Conservation (phyloP, 2,113 vertebrate species). For the Rattus rattus region DNA sequence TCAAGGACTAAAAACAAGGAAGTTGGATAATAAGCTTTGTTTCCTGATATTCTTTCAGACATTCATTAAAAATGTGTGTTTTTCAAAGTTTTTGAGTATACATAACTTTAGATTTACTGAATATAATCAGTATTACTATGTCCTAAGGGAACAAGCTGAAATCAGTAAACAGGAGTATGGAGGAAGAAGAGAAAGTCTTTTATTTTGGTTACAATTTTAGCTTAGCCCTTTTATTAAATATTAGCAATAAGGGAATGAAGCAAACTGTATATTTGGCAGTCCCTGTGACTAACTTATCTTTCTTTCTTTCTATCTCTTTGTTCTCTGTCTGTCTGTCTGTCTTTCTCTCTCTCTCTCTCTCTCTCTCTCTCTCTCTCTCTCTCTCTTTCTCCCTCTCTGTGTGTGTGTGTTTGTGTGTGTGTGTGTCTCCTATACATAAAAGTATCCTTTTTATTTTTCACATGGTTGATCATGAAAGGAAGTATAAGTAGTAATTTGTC, state of each 20-base stretch:
- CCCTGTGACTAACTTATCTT: neutral
- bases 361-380: neutral
- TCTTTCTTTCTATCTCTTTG: neutral
- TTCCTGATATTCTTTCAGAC: neutral
- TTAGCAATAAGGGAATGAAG: neutral
- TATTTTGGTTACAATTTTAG: neutral
- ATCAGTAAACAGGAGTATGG: neutral
- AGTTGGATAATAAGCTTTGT: neutral
- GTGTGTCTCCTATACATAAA: neutral
- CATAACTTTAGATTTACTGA: neutral
- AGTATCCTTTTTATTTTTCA: neutral
- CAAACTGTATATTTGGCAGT: neutral
- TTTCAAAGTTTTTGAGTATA: neutral
- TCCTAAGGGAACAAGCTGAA: neutral
- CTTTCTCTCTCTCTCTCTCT: neutral
- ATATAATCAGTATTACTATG: neutral
- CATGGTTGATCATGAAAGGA: neutral
- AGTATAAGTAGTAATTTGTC: neutral
- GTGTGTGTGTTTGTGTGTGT: neutral
- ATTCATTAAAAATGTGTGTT: neutral
- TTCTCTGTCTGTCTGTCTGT: neutral
- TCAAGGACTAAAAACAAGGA: neutral
- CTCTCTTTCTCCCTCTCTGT: neutral
- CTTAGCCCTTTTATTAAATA: rapidly evolving
- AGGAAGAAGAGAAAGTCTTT: neutral